phyloP scores from a whole-genome alignment of 2,797 vertebrate species.

The Helostoma temminkii region DNA sequence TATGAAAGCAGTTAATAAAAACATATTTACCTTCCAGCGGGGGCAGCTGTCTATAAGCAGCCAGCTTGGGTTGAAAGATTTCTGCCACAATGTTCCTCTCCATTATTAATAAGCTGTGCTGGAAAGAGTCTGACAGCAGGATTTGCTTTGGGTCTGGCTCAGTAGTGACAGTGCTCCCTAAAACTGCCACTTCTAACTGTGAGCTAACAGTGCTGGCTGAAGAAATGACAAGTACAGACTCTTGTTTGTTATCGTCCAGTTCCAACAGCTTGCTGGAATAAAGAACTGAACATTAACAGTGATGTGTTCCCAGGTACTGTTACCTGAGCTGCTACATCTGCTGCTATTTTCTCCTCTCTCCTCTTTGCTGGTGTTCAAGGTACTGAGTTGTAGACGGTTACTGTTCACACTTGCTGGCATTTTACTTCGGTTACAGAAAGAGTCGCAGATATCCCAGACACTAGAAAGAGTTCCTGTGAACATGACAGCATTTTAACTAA shows the following conservation, averaged over 20 bases:
- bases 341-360: not conserved
- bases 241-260: not conserved
- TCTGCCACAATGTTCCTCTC: constrained; percentile 88
- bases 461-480: constrained; percentile 82
- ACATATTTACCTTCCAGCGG: constrained; percentile 68
- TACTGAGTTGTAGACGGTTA: not conserved
- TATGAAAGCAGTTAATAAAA: not conserved
- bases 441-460: constrained; percentile 86
- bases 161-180: constrained; percentile 41
- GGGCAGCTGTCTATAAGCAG: constrained; percentile 87
- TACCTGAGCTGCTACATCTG: constrained; percentile 32
- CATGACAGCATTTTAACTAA: not conserved
- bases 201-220: constrained; percentile 80
- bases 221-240: not conserved
- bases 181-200: constrained; percentile 47
- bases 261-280: not conserved
- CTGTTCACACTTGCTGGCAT: constrained; percentile 29
- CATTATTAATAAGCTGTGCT: constrained; percentile 85
- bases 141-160: constrained; percentile 72
- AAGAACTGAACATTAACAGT: not conserved
- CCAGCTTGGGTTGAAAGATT: constrained; percentile 87
- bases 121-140: constrained; percentile 85
- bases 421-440: constrained; percentile 56
- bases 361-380: constrained; percentile 23
- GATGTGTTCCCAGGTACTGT: not conserved